Evolutionary conservation across 2,797 vertebrate species (phyloP).

Genomic region (Steatocranus sp.): DNA sequence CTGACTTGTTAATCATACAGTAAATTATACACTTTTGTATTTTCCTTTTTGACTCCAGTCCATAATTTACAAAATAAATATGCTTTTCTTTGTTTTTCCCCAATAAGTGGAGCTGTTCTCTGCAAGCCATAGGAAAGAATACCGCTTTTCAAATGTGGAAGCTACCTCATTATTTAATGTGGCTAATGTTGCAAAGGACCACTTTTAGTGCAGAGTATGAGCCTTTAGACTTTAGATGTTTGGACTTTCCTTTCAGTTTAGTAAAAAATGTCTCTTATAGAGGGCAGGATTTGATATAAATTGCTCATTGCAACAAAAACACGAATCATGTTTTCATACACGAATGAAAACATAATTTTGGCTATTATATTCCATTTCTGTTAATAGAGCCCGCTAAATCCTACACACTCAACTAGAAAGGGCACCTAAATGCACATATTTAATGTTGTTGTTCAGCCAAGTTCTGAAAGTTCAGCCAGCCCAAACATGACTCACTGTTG

Average conservation of each 20-base stretch:
- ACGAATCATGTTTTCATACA: background rate
- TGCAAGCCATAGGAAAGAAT: background rate
- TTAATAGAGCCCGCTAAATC: background rate
- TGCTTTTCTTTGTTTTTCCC: background rate
- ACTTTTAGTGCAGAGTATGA: background rate
- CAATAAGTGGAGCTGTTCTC: background rate
- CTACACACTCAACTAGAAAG: background rate
- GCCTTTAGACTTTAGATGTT: background rate
- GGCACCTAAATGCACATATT: background rate
- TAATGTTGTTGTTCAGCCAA: background rate
- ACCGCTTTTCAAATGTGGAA: background rate
- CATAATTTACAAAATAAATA: background rate
- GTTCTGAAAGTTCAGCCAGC: conserved; percentile 2
- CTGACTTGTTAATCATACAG: background rate
- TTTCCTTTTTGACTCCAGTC: background rate
- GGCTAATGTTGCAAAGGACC: background rate
- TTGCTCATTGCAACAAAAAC: background rate
- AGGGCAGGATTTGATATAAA: background rate
- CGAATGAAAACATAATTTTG: background rate
- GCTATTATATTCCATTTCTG: background rate
- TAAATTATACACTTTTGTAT: background rate
- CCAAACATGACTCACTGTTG: background rate
- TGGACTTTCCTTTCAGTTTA: background rate
- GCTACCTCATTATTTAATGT: background rate
- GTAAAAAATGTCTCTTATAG: background rate